These are phyloP conservation scores for Gobio gobio DNA, from an alignment of 2,113 vertebrate genomes.

Conservation along the genomic window DNA sequence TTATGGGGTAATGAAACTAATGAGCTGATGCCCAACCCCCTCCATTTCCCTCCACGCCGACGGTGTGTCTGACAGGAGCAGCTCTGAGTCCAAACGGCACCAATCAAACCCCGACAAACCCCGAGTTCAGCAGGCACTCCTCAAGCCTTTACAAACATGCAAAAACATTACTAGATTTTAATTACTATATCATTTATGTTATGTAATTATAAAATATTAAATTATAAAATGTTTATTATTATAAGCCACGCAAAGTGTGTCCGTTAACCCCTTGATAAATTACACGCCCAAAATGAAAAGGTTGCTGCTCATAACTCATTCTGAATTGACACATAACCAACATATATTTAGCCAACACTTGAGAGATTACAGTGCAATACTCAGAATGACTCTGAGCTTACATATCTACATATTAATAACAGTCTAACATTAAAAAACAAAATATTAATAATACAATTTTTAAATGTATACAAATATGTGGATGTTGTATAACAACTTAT, in stretches of 20 bases:
- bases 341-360: too few relatives aligned
- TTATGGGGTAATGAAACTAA: constrained; percentile 52
- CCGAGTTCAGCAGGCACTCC: not conserved
- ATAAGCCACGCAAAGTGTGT: not conserved
- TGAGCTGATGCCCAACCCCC: constrained; percentile 40
- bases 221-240: not conserved
- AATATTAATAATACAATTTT: too few relatives aligned
- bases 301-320: too few relatives aligned
- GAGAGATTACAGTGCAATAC: too few relatives aligned
- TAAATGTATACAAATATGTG: too few relatives aligned
- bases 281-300: too few relatives aligned
- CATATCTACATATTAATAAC: too few relatives aligned
- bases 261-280: not conserved
- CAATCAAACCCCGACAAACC: not conserved
- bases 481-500: too few relatives aligned
- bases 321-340: too few relatives aligned
- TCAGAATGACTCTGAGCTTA: too few relatives aligned
- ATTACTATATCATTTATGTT: not conserved
- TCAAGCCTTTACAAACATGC: not conserved
- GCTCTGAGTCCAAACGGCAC: constrained; percentile 21
- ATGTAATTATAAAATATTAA: too few relatives aligned
- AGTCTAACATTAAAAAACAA: too few relatives aligned
- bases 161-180: not conserved
- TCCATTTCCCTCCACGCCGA: constrained; percentile 8
- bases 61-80: constrained; percentile 36